Evolutionary conservation across 2,797 vertebrate genomes (phyloP).

Genomic region (Acanthurus leucopareius): DNA sequence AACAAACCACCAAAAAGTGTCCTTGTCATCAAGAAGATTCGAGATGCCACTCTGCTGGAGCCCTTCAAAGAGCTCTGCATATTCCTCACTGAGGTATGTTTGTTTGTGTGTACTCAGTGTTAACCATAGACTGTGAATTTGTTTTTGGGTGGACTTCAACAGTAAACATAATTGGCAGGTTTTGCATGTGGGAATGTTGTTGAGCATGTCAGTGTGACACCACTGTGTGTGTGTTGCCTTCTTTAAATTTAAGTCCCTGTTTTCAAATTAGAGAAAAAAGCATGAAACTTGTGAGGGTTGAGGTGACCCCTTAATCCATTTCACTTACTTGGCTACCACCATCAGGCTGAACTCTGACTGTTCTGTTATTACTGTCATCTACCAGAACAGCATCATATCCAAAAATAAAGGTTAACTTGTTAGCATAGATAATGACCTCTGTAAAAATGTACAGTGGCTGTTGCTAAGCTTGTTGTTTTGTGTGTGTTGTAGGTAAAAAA

Average conservation of each 20-base stretch:
- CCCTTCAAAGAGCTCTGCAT: constrained; percentile 96
- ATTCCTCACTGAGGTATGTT: constrained; percentile 92
- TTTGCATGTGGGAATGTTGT: background rate
- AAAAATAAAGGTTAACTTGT: background rate
- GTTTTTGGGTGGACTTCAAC: too few relatives aligned
- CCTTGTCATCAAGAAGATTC: constrained; percentile 97
- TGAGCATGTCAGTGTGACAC: background rate
- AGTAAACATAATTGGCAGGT: too few relatives aligned
- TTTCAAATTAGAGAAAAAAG: background rate
- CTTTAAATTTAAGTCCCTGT: background rate
- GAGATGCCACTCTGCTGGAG: constrained; percentile 92
- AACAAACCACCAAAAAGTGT: constrained; percentile 98
- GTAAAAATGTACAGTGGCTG: background rate
- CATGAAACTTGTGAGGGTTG: background rate
- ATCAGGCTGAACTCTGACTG: background rate
- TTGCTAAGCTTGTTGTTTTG: background rate
- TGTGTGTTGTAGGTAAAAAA: constrained; percentile 86
- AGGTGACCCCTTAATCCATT: too few relatives aligned
- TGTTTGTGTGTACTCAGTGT: background rate
- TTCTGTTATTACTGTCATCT: too few relatives aligned
- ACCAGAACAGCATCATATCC: background rate
- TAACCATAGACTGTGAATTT: background rate
- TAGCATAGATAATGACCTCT: background rate
- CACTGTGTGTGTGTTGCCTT: too few relatives aligned
- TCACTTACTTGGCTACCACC: background rate